Conservation (phyloP, 2,888 invertebrate genomes). For the Eupeodes latifasciatus region DNA sequence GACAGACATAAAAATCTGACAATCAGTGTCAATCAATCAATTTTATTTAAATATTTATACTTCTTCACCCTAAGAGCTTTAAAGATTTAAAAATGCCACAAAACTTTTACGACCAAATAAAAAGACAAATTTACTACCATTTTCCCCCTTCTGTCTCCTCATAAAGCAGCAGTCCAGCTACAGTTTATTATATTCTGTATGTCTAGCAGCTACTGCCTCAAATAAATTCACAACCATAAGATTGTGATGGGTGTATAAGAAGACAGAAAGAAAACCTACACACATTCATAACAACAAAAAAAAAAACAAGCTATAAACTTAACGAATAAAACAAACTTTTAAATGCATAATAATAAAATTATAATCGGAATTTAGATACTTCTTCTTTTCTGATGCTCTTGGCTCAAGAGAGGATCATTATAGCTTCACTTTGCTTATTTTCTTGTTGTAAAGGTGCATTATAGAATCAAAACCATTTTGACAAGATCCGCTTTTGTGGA, state of each 20-base stretch:
- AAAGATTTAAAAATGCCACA: slow-evolving; percentile 39
- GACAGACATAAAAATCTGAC: slow-evolving; percentile 67
- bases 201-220: slow-evolving; percentile 65
- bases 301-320: slow-evolving; percentile 62
- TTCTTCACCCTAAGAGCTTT: slow-evolving; percentile 23
- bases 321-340: slow-evolving; percentile 71
- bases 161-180: background rate
- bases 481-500: slow-evolving; percentile 75
- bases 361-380: slow-evolving; percentile 35
- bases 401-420: slow-evolving; percentile 13
- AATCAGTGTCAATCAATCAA: slow-evolving; percentile 74
- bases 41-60: slow-evolving; percentile 57
- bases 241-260: slow-evolving; percentile 12
- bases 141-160: slow-evolving; percentile 39
- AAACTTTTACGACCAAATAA: slow-evolving; percentile 73
- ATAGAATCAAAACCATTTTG: slow-evolving; percentile 64
- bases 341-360: slow-evolving; percentile 39
- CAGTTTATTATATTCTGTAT: too few species aligned
- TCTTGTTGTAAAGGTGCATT: slow-evolving; percentile 15
- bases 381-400: background rate
- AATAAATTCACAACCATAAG: slow-evolving; percentile 67
- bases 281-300: background rate
- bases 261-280: slow-evolving; percentile 5
- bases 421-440: background rate
- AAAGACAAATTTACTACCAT: slow-evolving; percentile 70